Evolutionary conservation across 2,888 invertebrate species (phyloP).

Genomic region (Oligia strigilis): DNA sequence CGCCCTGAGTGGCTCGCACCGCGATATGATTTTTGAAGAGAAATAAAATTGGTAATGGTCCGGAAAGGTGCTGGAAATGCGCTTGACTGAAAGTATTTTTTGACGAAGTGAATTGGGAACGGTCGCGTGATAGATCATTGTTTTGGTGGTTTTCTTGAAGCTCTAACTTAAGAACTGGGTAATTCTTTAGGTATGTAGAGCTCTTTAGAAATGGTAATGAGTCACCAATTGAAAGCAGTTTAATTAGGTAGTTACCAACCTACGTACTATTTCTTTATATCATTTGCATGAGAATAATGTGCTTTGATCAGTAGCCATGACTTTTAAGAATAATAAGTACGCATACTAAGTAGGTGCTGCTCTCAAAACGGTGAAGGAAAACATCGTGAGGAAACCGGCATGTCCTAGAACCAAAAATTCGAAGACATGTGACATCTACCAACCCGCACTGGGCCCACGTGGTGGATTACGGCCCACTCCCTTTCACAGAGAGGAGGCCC

Average conservation of each 20-base stretch:
- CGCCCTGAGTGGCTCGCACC: slow-evolving; percentile 82
- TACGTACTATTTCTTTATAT: neutral
- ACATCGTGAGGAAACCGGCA: too few species aligned
- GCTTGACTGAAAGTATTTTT: slow-evolving; percentile 74
- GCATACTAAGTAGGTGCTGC: too few species aligned
- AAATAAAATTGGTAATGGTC: slow-evolving; percentile 89
- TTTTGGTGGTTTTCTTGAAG: slow-evolving; percentile 51
- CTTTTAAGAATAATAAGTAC: too few species aligned
- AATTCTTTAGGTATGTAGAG: neutral
- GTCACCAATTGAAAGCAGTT: neutral
- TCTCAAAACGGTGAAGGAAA: too few species aligned
- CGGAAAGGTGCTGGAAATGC: slow-evolving; percentile 83
- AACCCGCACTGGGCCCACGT: too few species aligned
- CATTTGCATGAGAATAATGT: neutral
- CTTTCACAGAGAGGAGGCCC: too few species aligned
- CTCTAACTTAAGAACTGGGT: slow-evolving; percentile 16
- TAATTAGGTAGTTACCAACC: neutral
- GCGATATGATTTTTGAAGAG: slow-evolving; percentile 85
- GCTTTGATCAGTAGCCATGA: neutral
- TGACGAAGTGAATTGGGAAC: slow-evolving; percentile 70
- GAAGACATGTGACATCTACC: too few species aligned
- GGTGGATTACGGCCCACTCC: too few species aligned
- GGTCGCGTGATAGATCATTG: slow-evolving; percentile 63
- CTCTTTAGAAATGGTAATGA: neutral
- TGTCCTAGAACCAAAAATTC: too few species aligned